Evolutionary conservation across 2,888 invertebrate species (phyloP), one percentile per base, ranked within the genome.

Genomic region (Eupithecia centaureata): DNA sequence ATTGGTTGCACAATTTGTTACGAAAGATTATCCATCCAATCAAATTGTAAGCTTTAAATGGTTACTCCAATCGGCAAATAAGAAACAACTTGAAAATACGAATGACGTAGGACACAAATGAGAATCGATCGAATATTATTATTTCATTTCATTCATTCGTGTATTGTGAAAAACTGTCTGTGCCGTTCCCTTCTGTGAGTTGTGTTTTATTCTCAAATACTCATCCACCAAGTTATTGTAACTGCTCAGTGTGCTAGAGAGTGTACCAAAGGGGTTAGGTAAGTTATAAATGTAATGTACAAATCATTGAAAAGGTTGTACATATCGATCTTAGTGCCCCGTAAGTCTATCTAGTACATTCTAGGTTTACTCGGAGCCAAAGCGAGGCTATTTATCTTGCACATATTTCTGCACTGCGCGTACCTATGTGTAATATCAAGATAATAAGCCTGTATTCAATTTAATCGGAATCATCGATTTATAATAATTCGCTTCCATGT

Each of bases 321-420:
- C 38, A 63, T 58, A 68, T 73, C 68, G 70, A 71, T 75, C 56
- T 35, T 57, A 64, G 32, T 75, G 72, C 78, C 76, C 77, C 76
- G 75, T 74, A 47, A 18, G 47, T 47, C 47, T 47, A 22, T 47
- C 47, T 47, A 22, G 47, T 22, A 47, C 47, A 47, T 47, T 47
- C 47, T 47, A 47, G 18, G 47, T 47, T 47, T 47, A 47, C 47
- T 47, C 22, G 18, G 0, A 22, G 22, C 47, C 22, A 22, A 47
- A 47, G 22, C 18, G 42, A n/a, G 8, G 47, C 22, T 47, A 42
- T n/a, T 47, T 47, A 47, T 0, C 18, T 22, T 22, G 18, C 42
- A 42, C 18, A 22, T 47, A 38, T 38, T n/a, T 22, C 47, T 12
- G 47, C 47, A 22, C 4, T 47, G 47, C 18, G 18, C 22, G 47